Evolutionary conservation across 2,797 vertebrate genomes (phyloP).

Genomic region (Tapirus indicus): DNA sequence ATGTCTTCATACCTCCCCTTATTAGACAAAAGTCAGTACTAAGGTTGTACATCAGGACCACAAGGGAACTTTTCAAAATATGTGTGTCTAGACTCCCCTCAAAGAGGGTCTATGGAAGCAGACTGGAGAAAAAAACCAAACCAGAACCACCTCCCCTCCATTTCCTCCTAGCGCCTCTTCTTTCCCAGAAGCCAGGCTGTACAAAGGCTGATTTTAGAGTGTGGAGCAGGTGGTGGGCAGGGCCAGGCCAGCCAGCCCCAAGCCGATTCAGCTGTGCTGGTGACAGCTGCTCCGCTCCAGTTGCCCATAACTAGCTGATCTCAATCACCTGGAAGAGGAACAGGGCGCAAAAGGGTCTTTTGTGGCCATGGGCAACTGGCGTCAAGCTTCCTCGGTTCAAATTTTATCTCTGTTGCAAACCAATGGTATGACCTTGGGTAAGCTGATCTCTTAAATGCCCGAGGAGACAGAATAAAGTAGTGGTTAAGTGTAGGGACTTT

Average conservation of each 20-base stretch:
- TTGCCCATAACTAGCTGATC: slow-evolving; percentile 64
- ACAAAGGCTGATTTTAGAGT: slow-evolving; percentile 70
- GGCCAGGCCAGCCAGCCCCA: slow-evolving; percentile 26
- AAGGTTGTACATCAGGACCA: slow-evolving; percentile 8
- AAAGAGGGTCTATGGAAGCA: background rate
- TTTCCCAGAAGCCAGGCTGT: slow-evolving; percentile 13
- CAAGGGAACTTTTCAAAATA: background rate
- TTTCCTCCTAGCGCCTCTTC: slow-evolving; percentile 25
- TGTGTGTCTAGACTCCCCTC: background rate
- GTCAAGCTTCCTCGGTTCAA: slow-evolving; percentile 52
- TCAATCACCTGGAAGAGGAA: slow-evolving; percentile 68
- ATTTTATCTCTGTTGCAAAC: slow-evolving; percentile 69
- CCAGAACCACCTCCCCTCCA: background rate
- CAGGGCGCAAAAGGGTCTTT: slow-evolving; percentile 38
- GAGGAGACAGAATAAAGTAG: slow-evolving; percentile 19
- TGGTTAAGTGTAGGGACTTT: slow-evolving; percentile 2
- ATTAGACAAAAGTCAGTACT: slow-evolving; percentile 30
- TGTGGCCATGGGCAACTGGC: slow-evolving; percentile 60
- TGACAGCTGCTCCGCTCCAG: slow-evolving; percentile 70
- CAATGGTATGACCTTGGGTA: slow-evolving; percentile 20
- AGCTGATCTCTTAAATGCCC: slow-evolving; percentile 48
- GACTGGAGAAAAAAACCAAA: background rate
- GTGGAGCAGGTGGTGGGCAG: slow-evolving; percentile 71
- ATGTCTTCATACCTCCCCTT: slow-evolving; percentile 14
- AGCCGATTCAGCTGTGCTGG: slow-evolving; percentile 70